These are phyloP conservation scores for Drosophila sordidula DNA, from an alignment of 2,888 invertebrate species.

Conservation along the genomic window DNA sequence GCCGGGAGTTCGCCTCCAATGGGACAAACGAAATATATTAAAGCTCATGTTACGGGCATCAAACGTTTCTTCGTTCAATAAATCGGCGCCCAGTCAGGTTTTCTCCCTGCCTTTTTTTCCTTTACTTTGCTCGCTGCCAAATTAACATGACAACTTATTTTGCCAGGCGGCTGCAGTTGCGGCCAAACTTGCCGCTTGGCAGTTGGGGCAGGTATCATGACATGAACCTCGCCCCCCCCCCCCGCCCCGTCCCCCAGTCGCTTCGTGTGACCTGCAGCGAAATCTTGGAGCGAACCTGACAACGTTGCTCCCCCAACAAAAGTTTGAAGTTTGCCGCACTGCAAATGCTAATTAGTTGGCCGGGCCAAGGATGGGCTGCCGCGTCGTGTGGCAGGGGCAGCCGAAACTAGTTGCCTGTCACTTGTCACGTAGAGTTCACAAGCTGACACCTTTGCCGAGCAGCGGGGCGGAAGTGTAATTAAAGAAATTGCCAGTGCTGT, in stretches of 20 bases:
- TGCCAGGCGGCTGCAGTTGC: not conserved
- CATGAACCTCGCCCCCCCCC: not conserved
- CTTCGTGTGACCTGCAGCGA: slow-evolving; percentile 11
- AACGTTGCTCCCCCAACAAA: slow-evolving; percentile 21
- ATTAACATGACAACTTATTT: slow-evolving; percentile 71
- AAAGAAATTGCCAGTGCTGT: not conserved
- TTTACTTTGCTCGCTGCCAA: slow-evolving; percentile 24
- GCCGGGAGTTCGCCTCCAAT: not conserved
- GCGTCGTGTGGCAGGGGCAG: not conserved
- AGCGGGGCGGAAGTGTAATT: slow-evolving; percentile 16
- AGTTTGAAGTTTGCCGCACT: slow-evolving; percentile 62
- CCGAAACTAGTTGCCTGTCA: slow-evolving; percentile 39
- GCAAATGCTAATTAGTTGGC: slow-evolving; percentile 69
- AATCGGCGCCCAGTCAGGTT: slow-evolving; percentile 35
- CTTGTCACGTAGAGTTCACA: slow-evolving; percentile 60
- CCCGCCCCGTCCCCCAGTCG: not conserved
- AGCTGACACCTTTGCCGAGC: slow-evolving; percentile 52
- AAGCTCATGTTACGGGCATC: slow-evolving; percentile 76
- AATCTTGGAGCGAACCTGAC: slow-evolving; percentile 7
- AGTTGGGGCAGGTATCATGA: slow-evolving; percentile 20
- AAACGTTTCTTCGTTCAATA: slow-evolving; percentile 53
- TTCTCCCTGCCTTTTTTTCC: not conserved
- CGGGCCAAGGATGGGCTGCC: not conserved
- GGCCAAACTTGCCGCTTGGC: too few species aligned
- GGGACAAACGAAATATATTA: slow-evolving; percentile 37